Evolutionary conservation across 2,888 invertebrate genomes (phyloP).

Genomic region (Orthosia gracilis): DNA sequence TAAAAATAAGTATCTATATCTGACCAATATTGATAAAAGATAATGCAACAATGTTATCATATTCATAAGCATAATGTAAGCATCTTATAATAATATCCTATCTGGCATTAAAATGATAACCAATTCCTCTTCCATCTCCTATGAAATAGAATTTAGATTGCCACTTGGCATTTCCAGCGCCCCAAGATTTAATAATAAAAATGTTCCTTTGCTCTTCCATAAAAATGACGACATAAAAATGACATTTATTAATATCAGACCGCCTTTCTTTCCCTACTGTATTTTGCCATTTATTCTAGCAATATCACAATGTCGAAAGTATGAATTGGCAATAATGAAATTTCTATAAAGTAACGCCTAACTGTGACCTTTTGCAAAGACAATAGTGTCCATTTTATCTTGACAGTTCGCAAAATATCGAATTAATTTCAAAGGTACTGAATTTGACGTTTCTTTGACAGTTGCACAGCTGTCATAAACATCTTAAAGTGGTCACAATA

Average conservation of each 20-base stretch:
- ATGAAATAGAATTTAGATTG: slow-evolving; percentile 42
- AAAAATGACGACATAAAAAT: slow-evolving; percentile 36
- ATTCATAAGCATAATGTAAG: neutral
- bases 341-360: slow-evolving; percentile 62
- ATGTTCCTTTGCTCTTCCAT: slow-evolving; percentile 33
- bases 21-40: neutral
- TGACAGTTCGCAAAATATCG: neutral
- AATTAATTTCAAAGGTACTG: slow-evolving; percentile 5
- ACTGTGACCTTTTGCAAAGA: slow-evolving; percentile 63
- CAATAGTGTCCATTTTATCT: slow-evolving; percentile 7
- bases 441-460: slow-evolving; percentile 4
- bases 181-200: slow-evolving; percentile 45
- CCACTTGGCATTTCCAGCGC: slow-evolving; percentile 42
- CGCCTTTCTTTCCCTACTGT: slow-evolving; percentile 42
- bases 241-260: slow-evolving; percentile 33
- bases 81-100: slow-evolving; percentile 2
- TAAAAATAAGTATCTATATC: slow-evolving; percentile 1
- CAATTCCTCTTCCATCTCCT: slow-evolving; percentile 40
- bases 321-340: slow-evolving; percentile 63
- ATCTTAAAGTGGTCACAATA: neutral
- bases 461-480: neutral
- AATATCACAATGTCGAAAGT: slow-evolving; percentile 66
- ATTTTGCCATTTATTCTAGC: slow-evolving; percentile 54
- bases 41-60: neutral
- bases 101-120: slow-evolving; percentile 18